phyloP scores from a whole-genome alignment of 2,797 vertebrate species.

The Ceryle rudis region DNA sequence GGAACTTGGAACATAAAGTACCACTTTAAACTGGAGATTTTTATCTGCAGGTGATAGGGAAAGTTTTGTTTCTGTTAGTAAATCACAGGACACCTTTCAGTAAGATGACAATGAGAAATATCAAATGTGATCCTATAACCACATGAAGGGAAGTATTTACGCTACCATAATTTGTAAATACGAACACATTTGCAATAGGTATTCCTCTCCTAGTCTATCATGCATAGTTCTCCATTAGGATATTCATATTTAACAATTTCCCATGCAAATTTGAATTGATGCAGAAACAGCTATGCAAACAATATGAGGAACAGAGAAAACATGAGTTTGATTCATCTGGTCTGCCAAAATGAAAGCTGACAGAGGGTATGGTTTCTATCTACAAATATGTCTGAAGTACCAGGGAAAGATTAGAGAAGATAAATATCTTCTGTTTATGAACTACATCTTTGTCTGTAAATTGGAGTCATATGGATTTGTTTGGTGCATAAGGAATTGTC shows the following conservation, averaged over 20 bases:
- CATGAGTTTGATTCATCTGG: not conserved
- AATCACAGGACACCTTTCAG: not conserved
- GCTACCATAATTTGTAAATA: not conserved
- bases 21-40: not conserved
- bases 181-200: not conserved
- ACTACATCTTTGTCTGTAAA: not conserved
- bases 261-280: not conserved
- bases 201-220: not conserved
- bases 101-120: not conserved
- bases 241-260: not conserved
- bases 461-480: not conserved
- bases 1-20: not conserved
- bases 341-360: not conserved
- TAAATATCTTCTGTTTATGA: not conserved
- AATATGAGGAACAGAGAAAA: not conserved
- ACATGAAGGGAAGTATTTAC: not conserved
- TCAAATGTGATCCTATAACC: fast-evolving
- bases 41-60: not conserved
- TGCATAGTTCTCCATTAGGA: not conserved
- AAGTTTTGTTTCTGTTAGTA: not conserved
- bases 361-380: not conserved
- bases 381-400: not conserved
- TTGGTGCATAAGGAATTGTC: not conserved
- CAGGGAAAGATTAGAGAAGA: not conserved
- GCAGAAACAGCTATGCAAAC: not conserved